Base-by-base conservation (phyloP, 2,888 invertebrate genomes). In the Scaptodrosophila latifasciaeformis region DNA sequence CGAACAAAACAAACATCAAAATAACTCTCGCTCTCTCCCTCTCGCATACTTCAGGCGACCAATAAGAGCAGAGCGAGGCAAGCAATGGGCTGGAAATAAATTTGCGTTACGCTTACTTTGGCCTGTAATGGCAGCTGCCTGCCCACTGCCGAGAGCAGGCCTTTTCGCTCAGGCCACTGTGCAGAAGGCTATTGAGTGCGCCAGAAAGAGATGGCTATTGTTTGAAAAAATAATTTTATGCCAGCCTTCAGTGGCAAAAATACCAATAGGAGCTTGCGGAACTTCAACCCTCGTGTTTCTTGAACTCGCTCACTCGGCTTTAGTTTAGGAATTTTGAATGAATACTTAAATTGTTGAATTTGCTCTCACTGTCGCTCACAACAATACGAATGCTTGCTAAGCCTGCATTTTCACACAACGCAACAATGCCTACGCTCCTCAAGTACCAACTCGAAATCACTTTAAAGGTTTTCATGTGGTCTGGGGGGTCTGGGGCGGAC, bases 321-420 rank as follows among this genome's bases (percentile, higher is more conserved):
- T 56, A 59, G 62, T 67, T 55, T 46, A 58, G 54, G 65, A 65
- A 70, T 67, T 69, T 62, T 52, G 58, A 54, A 58, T 60, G 54
- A 63, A 59, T 69, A 49, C 60, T 53, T 53, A 63, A 70, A 68
- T 67, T 77, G 68, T 69, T 69, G 65, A 65, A 78, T 63, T 62
- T 63, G 50, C 61, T 69, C 67, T 70, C 47, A 63, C 67, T 61
- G 51, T 63, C 61, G 54, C 59, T 64, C 58, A 55, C 40, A 64
- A 68, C 70, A 81, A 71, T 70, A 53, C 56, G 63, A 69, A 62
- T 66, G 60, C 62, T 62, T 66, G 63, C 68, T 80, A 67, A 82
- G 67, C 67, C 69, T 54, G 63, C 66, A 76, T 78, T 80, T 81
- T 80, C 69, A 75, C 72, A 76, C 70, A 81, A 69, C 63, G 60